These are phyloP conservation scores for Geotrypetes seraphini DNA, from an alignment of 2,797 vertebrate genomes.

Conservation along the genomic window DNA sequence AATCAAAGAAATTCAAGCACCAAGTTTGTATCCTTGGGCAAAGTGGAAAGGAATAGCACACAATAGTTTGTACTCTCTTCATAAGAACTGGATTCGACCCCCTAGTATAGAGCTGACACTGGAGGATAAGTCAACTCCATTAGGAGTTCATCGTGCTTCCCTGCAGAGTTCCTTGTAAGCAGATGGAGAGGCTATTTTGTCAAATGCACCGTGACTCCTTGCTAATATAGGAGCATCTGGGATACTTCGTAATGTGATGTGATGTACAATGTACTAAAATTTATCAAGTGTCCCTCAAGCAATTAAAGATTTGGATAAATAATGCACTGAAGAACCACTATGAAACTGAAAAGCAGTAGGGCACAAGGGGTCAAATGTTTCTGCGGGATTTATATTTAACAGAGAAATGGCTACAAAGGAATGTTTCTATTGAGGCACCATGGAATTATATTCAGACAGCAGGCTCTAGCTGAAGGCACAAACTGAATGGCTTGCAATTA, in stretches of 20 bases:
- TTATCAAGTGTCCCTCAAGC: constrained; percentile 23
- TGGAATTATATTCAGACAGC: not conserved
- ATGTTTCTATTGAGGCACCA: constrained; percentile 18
- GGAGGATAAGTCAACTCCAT: constrained; percentile 27
- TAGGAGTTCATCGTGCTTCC: constrained; percentile 13
- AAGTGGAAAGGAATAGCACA: constrained; percentile 12
- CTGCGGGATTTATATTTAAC: constrained; percentile 26
- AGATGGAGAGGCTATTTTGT: constrained; percentile 38
- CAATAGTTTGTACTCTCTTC: not conserved
- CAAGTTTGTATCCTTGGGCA: not conserved
- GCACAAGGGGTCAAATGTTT: constrained; percentile 36
- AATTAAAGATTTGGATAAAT: constrained; percentile 34
- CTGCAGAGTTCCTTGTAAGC: constrained; percentile 14
- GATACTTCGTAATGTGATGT: constrained; percentile 27
- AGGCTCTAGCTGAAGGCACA: not conserved
- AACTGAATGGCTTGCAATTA: not conserved
- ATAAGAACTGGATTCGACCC: constrained; percentile 6
- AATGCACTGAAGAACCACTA: constrained; percentile 27
- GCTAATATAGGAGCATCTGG: constrained; percentile 33
- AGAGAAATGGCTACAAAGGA: constrained; percentile 24
- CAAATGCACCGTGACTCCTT: constrained; percentile 36
- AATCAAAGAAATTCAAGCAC: not conserved
- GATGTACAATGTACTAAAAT: constrained; percentile 5
- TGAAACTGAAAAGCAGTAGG: constrained; percentile 31
- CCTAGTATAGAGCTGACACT: constrained; percentile 12